phyloP scores from a whole-genome alignment of 2,888 invertebrate genomes.

The Dendrolimus houi region DNA sequence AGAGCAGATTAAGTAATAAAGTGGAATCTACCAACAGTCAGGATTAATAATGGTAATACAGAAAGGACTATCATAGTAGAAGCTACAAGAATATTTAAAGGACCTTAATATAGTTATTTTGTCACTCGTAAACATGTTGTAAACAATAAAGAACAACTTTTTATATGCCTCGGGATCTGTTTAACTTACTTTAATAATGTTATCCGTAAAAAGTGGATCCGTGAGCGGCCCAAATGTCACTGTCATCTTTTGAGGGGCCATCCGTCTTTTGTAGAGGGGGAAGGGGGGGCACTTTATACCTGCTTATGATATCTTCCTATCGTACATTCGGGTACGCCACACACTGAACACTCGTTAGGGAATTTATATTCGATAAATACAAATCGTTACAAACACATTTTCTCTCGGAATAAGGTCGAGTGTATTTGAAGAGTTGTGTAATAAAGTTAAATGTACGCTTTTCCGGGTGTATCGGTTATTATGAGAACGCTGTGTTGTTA shows the following conservation, averaged over 20 bases:
- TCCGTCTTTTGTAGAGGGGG: slow-evolving; percentile 28
- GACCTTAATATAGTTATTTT: too few species aligned
- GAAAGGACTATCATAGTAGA: too few species aligned
- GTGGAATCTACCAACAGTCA: too few species aligned
- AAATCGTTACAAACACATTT: neutral
- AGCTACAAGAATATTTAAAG: too few species aligned
- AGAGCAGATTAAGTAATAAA: too few species aligned
- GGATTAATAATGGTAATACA: too few species aligned
- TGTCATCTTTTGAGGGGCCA: slow-evolving; percentile 36
- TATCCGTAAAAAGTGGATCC: slow-evolving; percentile 26
- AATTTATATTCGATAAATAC: slow-evolving; percentile 8
- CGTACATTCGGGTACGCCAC: slow-evolving; percentile 14
- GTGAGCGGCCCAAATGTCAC: slow-evolving; percentile 21
- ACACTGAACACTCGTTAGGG: slow-evolving; percentile 5
- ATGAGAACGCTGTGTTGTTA: slow-evolving; percentile 2
- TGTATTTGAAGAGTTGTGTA: neutral
- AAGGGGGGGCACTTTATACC: slow-evolving; percentile 15
- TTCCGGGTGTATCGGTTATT: slow-evolving; percentile 6
- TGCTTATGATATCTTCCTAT: slow-evolving; percentile 28
- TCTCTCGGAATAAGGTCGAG: neutral
- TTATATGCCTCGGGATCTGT: slow-evolving; percentile 6
- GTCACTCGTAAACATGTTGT: slow-evolving; percentile 2
- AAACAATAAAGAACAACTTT: slow-evolving; percentile 15
- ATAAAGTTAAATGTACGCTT: slow-evolving; percentile 22
- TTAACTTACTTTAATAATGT: slow-evolving; percentile 23